A percentile compares a stretch with the other conserved stretches of the same genome.
Evolutionary conservation across 2,888 invertebrate genomes (phyloP).

Genomic region (Synergus japonicus): DNA sequence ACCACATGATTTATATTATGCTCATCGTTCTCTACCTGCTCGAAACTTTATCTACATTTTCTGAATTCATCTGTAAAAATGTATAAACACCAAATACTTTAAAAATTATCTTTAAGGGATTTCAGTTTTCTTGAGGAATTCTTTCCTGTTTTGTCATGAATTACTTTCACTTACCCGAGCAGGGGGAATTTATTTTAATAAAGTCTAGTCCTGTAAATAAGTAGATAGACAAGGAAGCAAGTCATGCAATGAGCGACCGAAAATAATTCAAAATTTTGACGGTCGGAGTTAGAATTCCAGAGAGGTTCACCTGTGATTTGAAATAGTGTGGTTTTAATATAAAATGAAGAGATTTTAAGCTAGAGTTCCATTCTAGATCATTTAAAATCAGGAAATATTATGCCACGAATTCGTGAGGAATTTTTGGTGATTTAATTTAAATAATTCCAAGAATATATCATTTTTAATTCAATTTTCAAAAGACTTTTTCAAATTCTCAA

Average conservation of each 20-base stretch:
- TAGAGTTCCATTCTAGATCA: neutral
- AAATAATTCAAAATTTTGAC: neutral
- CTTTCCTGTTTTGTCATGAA: neutral
- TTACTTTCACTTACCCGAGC: neutral
- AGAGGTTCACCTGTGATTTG: neutral
- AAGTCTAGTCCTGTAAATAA: constrained; percentile 45
- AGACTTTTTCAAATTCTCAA: neutral
- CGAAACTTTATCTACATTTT: neutral
- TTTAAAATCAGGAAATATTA: neutral
- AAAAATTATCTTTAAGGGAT: neutral
- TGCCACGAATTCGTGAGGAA: neutral
- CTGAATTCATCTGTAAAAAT: constrained; percentile 34
- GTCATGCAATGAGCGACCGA: neutral
- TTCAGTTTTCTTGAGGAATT: neutral
- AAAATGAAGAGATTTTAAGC: neutral
- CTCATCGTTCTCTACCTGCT: constrained; percentile 47
- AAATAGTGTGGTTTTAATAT: neutral
- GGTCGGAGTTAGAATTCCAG: neutral
- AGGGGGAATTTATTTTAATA: constrained; percentile 25
- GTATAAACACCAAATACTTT: constrained; percentile 6
- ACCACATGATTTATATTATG: constrained; percentile 58
- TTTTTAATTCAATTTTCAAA: neutral
- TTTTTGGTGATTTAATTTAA: neutral
- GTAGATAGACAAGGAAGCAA: constrained; percentile 44
- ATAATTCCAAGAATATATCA: neutral